Evolutionary conservation across 2,888 invertebrate genomes (phyloP), one percentile per base, ranked within the genome.

Genomic region (Pherbina coryleti): DNA sequence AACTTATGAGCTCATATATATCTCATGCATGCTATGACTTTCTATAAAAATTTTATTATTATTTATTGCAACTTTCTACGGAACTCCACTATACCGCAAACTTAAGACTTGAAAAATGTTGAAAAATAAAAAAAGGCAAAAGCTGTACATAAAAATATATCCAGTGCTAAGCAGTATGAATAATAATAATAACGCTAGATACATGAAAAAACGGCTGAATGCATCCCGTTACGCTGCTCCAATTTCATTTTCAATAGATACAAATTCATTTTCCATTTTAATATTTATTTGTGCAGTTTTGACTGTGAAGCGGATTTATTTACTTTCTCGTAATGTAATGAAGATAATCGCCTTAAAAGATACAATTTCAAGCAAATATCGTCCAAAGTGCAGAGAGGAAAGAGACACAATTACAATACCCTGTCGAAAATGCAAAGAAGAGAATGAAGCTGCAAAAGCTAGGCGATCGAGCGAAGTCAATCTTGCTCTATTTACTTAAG

Each of bases 311-410:
- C 22, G 37, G 44, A 62, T 74, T 49, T 49, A 49, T 62, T 62
- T 74, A 62, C 73, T 49, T 62, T 62, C n/a, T 37, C 44, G 37
- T 51, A 34, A 44, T 64, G 49, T 62, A 49, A 74, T 74, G 64
- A 49, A 62, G 62, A 62, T 74, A 74, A 62, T 74, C 73, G 64
- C 31, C 73, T 74, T 74, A 62, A 62, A 25, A 74, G 73, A 74
- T 49, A 25, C 51, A 60, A 49, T 25, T 49, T 17, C 62, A 19
- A 44, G 14, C n/a, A 53, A 17, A 19, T 19, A n/a, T 19, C 14
- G 14, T 60, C 28, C 14, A 5, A 25, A 14, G 60, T n/a, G 28
- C 55, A 7, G 1, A 55, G 55, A 19, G 28, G 28, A 60, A 5
- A 11, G 11, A 44, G 14, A 11, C 14, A 44, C 44, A 44, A 44